phyloP scores from a whole-genome alignment of 1,140 invertebrate species.

The Euborellia annulipes region DNA sequence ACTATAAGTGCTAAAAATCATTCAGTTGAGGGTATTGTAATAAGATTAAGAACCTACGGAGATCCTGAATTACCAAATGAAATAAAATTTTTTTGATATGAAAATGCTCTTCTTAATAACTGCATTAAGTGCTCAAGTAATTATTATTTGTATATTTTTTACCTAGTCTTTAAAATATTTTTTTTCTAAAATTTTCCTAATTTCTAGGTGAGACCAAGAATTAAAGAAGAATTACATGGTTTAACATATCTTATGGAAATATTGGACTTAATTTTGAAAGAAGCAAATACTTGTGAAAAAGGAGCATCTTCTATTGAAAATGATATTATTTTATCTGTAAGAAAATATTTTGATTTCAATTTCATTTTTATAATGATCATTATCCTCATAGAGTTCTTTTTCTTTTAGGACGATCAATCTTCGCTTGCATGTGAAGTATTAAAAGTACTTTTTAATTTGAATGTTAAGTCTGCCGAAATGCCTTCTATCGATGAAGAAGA shows the following conservation, averaged over 20 bases:
- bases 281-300: conserved; percentile 23
- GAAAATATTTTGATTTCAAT: not conserved
- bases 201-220: conserved; percentile 35
- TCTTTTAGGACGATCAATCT: conserved; percentile 42
- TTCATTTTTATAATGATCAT: not conserved
- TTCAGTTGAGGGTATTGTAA: conserved; percentile 55
- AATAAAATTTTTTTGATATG: conserved; percentile 74
- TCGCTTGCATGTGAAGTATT: conserved; percentile 67
- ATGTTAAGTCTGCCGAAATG: conserved; percentile 31
- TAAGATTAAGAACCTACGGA: conserved; percentile 51
- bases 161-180: conserved; percentile 16
- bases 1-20: conserved; percentile 50
- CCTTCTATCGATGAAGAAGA: conserved; percentile 30
- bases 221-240: conserved; percentile 64
- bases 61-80: conserved; percentile 40
- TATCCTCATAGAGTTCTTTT: conserved; percentile 10
- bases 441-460: conserved; percentile 80
- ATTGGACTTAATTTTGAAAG: conserved; percentile 52
- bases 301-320: conserved; percentile 5
- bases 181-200: conserved; percentile 11
- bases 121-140: conserved; percentile 50
- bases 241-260: conserved; percentile 64
- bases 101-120: conserved; percentile 78
- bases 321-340: conserved; percentile 10
- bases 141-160: conserved; percentile 1